Evolutionary conservation across 2,797 vertebrate genomes (phyloP), one percentile per base, ranked within the genome.

Genomic region (Brotula barbata): DNA sequence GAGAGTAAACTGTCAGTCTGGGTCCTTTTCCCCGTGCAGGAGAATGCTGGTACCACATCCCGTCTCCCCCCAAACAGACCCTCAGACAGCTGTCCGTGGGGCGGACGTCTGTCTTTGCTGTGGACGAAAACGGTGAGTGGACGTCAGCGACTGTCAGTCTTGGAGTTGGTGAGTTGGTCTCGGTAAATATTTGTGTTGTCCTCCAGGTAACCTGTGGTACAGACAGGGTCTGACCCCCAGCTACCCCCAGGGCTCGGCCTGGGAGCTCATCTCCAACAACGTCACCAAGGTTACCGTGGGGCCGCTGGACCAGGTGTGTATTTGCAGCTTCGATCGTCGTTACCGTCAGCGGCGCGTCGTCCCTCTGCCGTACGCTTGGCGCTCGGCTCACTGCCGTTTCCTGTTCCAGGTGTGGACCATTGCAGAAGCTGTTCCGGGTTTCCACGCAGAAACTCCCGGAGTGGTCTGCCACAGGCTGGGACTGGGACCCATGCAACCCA

Each of bases 21-120:
- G 25, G 8, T 4, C 25, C 8, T 4, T 33, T 6, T 57, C n/a
- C 50, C 48, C 47, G 64, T 61, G 2, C 85, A 97, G 95, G 95
- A 22, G 94, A 95, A 49, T 94, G 94, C 84, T 97, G 95, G 97
- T 97, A 98, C 84, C 96, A 98, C 79, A 96, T 99, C 73, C 95
- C 96, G 0, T 92, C 95, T 2, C 97, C 97, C 1, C 88, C 83
- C 4, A 93, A 91, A 14, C 96, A 99, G 87, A 94, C 91, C 21
- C 83, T 99, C 50, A 92, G 86, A 53, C 96, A 97, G 75, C 93
- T 98, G 49, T 98, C 97, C 0, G 97, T 98, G 10, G 97, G 97
- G 7, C 88, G 95, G 68, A 97, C 94, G 0, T 95, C 96, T 0
- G 95, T 99, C 37, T 98, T 93, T 39, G 91, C 92, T 10, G 89